Evolutionary conservation across 2,797 vertebrate genomes (phyloP), one percentile per base, ranked within the genome.

Genomic region (Gymnothorax reevesii): DNA sequence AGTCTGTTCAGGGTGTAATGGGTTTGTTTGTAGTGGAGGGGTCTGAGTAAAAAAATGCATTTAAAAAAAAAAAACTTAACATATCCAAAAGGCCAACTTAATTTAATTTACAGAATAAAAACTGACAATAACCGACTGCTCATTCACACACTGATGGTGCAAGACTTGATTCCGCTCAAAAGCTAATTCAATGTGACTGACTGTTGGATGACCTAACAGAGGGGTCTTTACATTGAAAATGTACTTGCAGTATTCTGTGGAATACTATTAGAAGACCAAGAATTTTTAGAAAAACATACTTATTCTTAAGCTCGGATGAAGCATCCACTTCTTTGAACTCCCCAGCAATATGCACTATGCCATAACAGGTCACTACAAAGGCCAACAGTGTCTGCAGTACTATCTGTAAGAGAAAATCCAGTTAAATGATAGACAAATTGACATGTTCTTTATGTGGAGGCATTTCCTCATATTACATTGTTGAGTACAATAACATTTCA

Each of bases 281-380:
- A 79, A 54, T 49, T 20, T 20, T 7, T 22, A 79, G 4, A 3
- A 54, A 60, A 4, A 69, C 98, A 91, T 95, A 99, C 98, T 99
- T 99, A 96, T 98, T 98, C 95, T 98, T 99, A 90, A 99, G 95
- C 94, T 99, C 98, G 89, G 98, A 99, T 87, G 98, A 99, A 20
- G 98, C 98, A 90, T 99, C 98, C 98, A 99, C 99, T 92, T 99
- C 98, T 97, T 96, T 99, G 93, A 99, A 99, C 88, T 98, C 98
- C 84, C 98, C 98, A 87, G 98, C 97, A 83, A 99, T 98, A 89
- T 99, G 97, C 89, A 98, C 98, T 88, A 99, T 99, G 69, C 98
- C 98, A 4, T 98, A 99, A 93, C 98, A 98, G 86, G 98, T 98
- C 89, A 99, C 95, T 88, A 98, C 96, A 87, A 99, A 99, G 8